Conservation (phyloP, 30 jellyfish, hydroid and myxozoan genomes). For the Turritopsis rubra region DNA sequence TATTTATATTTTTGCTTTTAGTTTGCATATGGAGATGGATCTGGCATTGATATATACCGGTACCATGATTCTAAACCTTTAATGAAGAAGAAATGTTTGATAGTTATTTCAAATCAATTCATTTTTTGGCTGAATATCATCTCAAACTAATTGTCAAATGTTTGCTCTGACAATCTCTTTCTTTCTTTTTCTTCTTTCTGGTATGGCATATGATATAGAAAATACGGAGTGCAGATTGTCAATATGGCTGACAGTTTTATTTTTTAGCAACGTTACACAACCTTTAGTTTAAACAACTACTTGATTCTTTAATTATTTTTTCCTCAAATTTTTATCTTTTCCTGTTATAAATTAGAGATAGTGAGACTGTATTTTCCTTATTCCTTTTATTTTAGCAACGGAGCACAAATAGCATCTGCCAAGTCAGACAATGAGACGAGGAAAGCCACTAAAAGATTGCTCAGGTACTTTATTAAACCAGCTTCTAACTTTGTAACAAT, state of each 20-base stretch:
- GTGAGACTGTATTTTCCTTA: no score
- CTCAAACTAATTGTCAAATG: no score
- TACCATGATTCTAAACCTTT: not conserved
- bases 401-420: conserved; percentile 45
- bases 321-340: not conserved
- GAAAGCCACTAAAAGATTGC: conserved; percentile 69
- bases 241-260: no score
- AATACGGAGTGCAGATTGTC: no score
- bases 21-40: conserved; percentile 69
- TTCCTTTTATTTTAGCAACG: conserved; percentile 68
- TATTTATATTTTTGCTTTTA: not conserved
- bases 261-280: no score
- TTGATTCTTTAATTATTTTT: not conserved
- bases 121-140: no score
- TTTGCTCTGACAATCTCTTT: no score
- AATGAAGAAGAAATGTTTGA: not conserved
- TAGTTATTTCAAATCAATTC: no score
- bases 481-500: no score
- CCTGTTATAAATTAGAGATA: not conserved
- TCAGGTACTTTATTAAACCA: no score
- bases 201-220: no score
- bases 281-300: not conserved
- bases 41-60: conserved; percentile 79
- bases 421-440: conserved; percentile 78
- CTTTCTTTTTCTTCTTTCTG: no score